A percentile compares a stretch with the other conserved stretches of the same genome.
Conservation (phyloP, 2,888 invertebrate genomes). For the Cepaea hortensis region DNA sequence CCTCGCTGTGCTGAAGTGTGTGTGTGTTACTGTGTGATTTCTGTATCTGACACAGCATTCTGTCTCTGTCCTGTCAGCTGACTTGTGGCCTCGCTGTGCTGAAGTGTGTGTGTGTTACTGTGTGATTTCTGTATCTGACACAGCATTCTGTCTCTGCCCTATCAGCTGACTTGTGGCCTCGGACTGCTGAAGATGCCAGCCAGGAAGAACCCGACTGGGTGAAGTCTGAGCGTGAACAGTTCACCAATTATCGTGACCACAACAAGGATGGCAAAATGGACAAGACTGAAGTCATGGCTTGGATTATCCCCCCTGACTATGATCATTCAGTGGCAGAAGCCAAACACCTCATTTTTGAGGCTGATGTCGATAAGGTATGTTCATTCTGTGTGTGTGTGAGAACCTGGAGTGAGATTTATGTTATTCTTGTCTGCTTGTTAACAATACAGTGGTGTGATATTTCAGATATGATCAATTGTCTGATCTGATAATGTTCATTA, state of each 20-base stretch:
- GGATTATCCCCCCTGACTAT: slow-evolving; percentile 96
- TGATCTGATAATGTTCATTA: no score
- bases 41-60: no score
- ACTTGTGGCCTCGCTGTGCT: no score
- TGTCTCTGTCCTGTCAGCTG: no score
- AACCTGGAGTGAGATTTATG: background rate
- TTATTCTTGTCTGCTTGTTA: background rate
- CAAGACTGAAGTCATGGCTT: slow-evolving; percentile 86
- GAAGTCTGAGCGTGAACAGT: slow-evolving; percentile 92
- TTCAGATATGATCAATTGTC: no score
- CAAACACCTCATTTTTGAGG: slow-evolving; percentile 94
- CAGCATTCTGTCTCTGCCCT: background rate
- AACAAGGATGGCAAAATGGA: slow-evolving; percentile 92
- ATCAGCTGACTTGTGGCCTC: slow-evolving; percentile 89
- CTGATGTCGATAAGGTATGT: slow-evolving; percentile 87
- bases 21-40: no score
- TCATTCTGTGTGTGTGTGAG: background rate
- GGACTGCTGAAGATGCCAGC: slow-evolving; percentile 66
- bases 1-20: no score
- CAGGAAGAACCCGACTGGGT: slow-evolving; percentile 95
- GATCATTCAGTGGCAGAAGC: slow-evolving; percentile 98
- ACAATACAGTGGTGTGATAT: no score
- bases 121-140: no score
- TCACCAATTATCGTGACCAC: slow-evolving; percentile 86
- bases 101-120: no score